Evolutionary conservation across 2,888 invertebrate species (phyloP).

Genomic region (Drosophila leonis): DNA sequence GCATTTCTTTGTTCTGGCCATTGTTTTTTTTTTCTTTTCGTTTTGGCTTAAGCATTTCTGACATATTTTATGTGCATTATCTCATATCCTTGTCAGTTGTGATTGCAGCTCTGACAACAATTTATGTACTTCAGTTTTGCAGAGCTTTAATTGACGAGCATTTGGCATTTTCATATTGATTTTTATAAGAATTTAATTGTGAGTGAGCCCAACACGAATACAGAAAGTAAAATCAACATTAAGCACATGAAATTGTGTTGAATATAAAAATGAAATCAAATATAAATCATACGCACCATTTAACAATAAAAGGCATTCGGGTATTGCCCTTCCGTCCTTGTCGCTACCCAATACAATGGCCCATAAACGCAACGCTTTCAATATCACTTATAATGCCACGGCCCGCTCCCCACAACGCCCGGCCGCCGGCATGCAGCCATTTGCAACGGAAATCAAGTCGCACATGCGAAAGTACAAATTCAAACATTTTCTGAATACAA

Average conservation of each 20-base stretch:
- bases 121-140: conserved; percentile 51
- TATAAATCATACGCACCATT: conserved; percentile 82
- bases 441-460: conserved; percentile 80
- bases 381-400: conserved; percentile 74
- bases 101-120: conserved; percentile 49
- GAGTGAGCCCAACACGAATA: neutral
- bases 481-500: conserved; percentile 64
- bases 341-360: conserved; percentile 65
- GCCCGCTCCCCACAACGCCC: neutral
- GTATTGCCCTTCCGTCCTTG: conserved; percentile 40
- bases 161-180: conserved; percentile 10
- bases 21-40: conserved; percentile 2
- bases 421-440: conserved; percentile 51
- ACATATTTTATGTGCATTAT: conserved; percentile 76
- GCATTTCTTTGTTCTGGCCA: conserved; percentile 20
- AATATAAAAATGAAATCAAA: conserved; percentile 65
- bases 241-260: conserved; percentile 43
- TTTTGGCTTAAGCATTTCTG: conserved; percentile 49
- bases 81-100: conserved; percentile 51
- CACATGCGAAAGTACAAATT: conserved; percentile 79
- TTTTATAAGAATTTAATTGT: conserved; percentile 1
- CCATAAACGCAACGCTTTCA: conserved; percentile 75
- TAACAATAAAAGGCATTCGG: conserved; percentile 72
- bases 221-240: conserved; percentile 32
- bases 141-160: conserved; percentile 40